These are phyloP conservation scores for Geophilus truncorum DNA, from an alignment of 2,888 invertebrate genomes.

Conservation along the genomic window DNA sequence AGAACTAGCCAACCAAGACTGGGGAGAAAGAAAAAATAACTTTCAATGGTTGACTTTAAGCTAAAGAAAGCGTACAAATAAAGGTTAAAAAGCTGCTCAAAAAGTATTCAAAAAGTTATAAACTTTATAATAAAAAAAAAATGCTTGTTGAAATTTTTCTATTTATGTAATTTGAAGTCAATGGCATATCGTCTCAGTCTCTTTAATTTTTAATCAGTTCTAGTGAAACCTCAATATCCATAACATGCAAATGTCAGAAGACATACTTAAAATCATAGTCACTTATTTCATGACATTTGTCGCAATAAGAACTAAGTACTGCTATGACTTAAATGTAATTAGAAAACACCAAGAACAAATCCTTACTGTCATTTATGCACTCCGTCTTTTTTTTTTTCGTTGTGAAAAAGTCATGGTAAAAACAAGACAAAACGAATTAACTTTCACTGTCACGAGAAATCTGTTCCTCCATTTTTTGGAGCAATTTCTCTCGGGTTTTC, in stretches of 20 bases:
- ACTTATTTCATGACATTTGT: background rate
- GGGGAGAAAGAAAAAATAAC: background rate
- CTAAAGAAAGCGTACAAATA: background rate
- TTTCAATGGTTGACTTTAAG: background rate
- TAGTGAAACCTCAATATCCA: background rate
- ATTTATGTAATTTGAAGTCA: no score
- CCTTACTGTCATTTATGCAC: slow-evolving; percentile 7
- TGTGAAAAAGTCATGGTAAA: background rate
- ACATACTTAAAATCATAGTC: background rate
- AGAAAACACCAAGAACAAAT: background rate
- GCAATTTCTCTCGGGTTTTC: background rate
- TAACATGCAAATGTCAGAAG: background rate
- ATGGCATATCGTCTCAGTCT: no score
- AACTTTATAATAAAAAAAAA: no score
- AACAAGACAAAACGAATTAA: slow-evolving; percentile 25
- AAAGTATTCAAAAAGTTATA: no score
- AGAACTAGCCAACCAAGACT: background rate
- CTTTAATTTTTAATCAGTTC: no score
- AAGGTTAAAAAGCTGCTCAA: background rate
- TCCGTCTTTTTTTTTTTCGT: background rate
- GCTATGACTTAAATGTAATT: background rate
- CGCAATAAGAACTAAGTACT: background rate
- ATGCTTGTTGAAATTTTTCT: no score
- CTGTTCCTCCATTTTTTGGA: background rate
- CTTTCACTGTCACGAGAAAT: background rate